Base-by-base conservation (phyloP, 1,140 invertebrate genomes). In the Saccostrea cuccullata region DNA sequence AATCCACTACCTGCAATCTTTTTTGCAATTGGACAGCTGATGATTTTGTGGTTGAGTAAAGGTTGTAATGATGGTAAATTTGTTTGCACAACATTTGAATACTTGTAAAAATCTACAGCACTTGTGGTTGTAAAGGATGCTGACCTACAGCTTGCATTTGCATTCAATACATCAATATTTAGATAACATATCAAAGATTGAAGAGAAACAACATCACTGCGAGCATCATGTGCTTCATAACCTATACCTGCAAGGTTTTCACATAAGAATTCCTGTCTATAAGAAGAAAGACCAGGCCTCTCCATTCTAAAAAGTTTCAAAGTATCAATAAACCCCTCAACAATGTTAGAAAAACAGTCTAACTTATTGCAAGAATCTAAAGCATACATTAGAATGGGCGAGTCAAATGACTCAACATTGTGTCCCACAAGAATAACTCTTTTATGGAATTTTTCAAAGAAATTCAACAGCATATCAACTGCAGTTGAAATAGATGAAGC, bases 161-260 rank as follows among this genome's bases (percentile, higher is more conserved):
- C 30, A 58, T 20, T 70, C 86, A 5, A 58, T n/a, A 55, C 13
- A 58, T 36, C 82, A 17, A 23, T 87, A 30, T 36, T 83, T n/a
- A 55, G 82, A 87, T 20, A 15, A 8, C 1, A 64, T 58, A 84
- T 67, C 20, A 87, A 58, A 26, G 26, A 60, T 64, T 87, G 86
- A 40, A 84, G 82, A 40, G 55, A 82, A 36, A 82, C n/a, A 23
- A 87, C 86, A 84, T 87, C 77, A 23, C 82, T 30, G 12, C 82
- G 20, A 83, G 77, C 86, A 87, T 87, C 82, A 87, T 84, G 86
- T 30, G 77, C 86, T 26, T 26, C 58, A 64, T 87, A 87, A 17
- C 60, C 82, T 55, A 56, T 20, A 67, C 60, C 60, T 67, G 60
- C 60, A 67, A 67, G 20, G 23, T 67, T 67, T 84, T 83, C n/a